Evolutionary conservation across 1,140 invertebrate species (phyloP), one percentile per base, ranked within the genome.

Genomic region (Tachypleus tridentatus): DNA sequence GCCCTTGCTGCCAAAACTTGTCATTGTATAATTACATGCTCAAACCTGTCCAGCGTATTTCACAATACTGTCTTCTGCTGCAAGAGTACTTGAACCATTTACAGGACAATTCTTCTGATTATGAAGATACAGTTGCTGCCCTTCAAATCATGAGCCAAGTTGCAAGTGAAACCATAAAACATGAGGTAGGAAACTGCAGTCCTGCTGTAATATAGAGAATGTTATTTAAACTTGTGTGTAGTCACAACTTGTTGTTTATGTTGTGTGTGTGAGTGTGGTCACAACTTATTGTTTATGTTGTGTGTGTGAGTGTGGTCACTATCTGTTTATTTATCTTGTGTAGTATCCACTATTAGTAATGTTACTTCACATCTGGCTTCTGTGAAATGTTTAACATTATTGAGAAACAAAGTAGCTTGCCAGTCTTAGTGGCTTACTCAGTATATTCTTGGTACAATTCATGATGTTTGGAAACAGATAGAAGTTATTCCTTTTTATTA

Each of bases 31-130:
- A 87, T 77, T 87, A 85, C 69, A 87, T 89, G 85, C 75, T 88
- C 49, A 87, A 87, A 76, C 87, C 87, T 3, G 84, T 89, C 65
- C 87, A 89, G 72, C 77, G 86, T 72, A 82, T 88, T 67, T 85
- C 86, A 8, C 78, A 80, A 66, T 88, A 88, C 72, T 80, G 82
- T 69, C 73, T 88, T 3, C 74, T 88, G 0, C 74, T 89, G 5
- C 82, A 86, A 75, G 81, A 84, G 72, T 87, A 88, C 72, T 74
- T 85, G 48, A 82, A 81, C 70, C 79, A 84, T 70, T 78, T 87
- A 47, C 71, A 76, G 64, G 68, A 71, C 62, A 80, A 81, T 60
- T 82, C 79, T 70, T 76, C 78, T 3, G 87, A 89, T 76, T 86
- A 84, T 70, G 76, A 82, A 66, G 83, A 87, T 71, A 85, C 86